phyloP scores from a whole-genome alignment of 1,140 invertebrate genomes.

The Carposina sasakii region DNA sequence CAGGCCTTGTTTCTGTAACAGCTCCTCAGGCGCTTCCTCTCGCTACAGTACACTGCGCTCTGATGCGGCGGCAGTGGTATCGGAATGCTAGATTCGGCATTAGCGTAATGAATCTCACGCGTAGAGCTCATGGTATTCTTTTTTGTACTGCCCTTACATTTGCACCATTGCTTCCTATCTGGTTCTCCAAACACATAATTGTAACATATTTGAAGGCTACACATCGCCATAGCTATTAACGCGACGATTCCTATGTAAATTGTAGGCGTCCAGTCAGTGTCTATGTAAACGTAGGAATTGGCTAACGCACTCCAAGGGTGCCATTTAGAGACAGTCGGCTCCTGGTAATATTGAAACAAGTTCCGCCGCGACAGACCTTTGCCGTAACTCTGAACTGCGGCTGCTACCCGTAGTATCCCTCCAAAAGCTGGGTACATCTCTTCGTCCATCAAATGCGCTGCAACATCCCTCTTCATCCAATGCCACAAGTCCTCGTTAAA shows the following conservation, averaged over 20 bases:
- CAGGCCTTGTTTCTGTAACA: slow-evolving; percentile 30
- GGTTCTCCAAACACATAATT: slow-evolving; percentile 40
- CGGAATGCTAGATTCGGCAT: slow-evolving; percentile 43
- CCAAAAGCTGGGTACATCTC: slow-evolving; percentile 76
- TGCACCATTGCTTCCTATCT: slow-evolving; percentile 32
- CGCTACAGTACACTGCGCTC: slow-evolving; percentile 29
- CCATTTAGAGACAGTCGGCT: slow-evolving; percentile 30
- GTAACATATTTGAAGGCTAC: slow-evolving; percentile 44
- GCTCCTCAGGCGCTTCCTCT: slow-evolving; percentile 8
- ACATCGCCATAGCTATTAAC: slow-evolving; percentile 38
- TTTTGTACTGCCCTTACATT: slow-evolving; percentile 24
- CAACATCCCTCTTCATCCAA: slow-evolving; percentile 73
- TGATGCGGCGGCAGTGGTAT: slow-evolving; percentile 37
- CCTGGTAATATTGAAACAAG: slow-evolving; percentile 36
- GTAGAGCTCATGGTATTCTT: slow-evolving; percentile 9
- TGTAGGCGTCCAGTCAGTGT: slow-evolving; percentile 42
- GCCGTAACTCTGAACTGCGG: slow-evolving; percentile 70
- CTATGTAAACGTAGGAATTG: slow-evolving; percentile 36
- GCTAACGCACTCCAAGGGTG: slow-evolving; percentile 40
- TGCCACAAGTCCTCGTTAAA: slow-evolving; percentile 74
- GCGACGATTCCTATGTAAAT: slow-evolving; percentile 38
- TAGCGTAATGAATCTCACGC: slow-evolving; percentile 34
- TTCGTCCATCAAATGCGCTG: slow-evolving; percentile 73
- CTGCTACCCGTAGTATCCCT: slow-evolving; percentile 73
- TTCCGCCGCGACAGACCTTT: slow-evolving; percentile 50